Evolutionary conservation across 2,888 invertebrate genomes (phyloP).

Genomic region (Agonopterix alstromeriana): DNA sequence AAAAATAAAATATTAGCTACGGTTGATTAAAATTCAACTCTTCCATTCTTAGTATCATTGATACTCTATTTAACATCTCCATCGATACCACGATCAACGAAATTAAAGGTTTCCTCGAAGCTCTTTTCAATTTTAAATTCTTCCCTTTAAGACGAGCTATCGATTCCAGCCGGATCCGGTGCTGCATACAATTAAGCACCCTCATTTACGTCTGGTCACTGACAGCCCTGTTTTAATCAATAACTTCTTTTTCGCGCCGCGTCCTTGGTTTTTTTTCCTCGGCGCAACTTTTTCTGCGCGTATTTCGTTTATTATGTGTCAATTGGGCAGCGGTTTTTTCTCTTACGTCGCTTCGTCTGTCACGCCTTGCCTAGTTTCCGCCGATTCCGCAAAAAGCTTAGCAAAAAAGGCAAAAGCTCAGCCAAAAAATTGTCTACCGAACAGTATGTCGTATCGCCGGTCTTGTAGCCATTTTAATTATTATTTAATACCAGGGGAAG

Average conservation of each 20-base stretch:
- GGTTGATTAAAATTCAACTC: too few species aligned
- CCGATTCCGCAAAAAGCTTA: constrained; percentile 62
- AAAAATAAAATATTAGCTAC: too few species aligned
- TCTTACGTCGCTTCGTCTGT: constrained; percentile 24
- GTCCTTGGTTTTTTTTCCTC: constrained; percentile 71
- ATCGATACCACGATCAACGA: too few species aligned
- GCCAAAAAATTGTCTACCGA: constrained; percentile 74
- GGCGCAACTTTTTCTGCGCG: constrained; percentile 75
- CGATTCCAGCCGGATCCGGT: constrained; percentile 48
- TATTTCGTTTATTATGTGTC: constrained; percentile 68
- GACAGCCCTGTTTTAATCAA: constrained; percentile 76
- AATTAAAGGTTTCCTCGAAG: neutral
- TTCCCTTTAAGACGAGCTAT: constrained; percentile 30
- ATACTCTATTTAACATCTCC: too few species aligned
- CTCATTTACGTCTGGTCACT: constrained; percentile 76
- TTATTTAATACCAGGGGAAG: constrained; percentile 75
- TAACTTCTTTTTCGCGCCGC: constrained; percentile 73
- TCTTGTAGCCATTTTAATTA: constrained; percentile 77
- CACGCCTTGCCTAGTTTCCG: constrained; percentile 52
- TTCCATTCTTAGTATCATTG: too few species aligned
- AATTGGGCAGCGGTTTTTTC: constrained; percentile 53
- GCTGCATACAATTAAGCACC: constrained; percentile 73
- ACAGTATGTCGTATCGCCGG: constrained; percentile 69
- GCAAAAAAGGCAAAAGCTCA: constrained; percentile 70
- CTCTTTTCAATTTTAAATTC: constrained; percentile 5